A percentile compares a stretch with the other conserved stretches of the same genome.
These are phyloP conservation scores for Nyctereutes procyonoides DNA, from an alignment of 2,113 vertebrate genomes.

Conservation along the genomic window DNA sequence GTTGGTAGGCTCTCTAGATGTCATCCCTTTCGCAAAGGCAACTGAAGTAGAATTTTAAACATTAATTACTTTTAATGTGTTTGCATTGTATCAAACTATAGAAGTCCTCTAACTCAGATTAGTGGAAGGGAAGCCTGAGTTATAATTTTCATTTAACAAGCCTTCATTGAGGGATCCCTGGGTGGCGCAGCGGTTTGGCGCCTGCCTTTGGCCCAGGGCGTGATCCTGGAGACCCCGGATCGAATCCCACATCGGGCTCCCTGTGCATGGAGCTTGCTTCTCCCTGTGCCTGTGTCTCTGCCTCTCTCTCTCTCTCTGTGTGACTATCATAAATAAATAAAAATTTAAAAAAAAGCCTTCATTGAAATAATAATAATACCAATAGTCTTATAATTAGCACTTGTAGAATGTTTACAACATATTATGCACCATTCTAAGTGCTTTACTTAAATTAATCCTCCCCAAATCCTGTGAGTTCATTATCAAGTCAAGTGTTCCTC, in stretches of 20 bases:
- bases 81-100: not conserved
- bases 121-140: not conserved
- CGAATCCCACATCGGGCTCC: no score
- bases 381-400: not conserved
- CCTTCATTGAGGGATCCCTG: not conserved
- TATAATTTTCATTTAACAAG: slow-evolving; percentile 14
- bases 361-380: not conserved
- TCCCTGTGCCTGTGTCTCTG: no score
- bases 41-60: slow-evolving; percentile 24
- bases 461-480: not conserved
- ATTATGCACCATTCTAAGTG: not conserved
- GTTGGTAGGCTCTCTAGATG: not conserved
- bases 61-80: slow-evolving; percentile 31
- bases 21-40: not conserved
- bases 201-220: no score
- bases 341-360: no score
- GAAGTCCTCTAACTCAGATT: not conserved
- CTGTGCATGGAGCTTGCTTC: no score
- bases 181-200: no score
- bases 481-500: not conserved
- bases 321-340: no score
- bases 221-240: no score
- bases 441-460: not conserved
- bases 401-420: not conserved
- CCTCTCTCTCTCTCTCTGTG: no score